A percentile compares a stretch with the other conserved stretches of the same genome.
Evolutionary conservation across 2,797 vertebrate species (phyloP).

Genomic region (Petrocephalus sullivani): DNA sequence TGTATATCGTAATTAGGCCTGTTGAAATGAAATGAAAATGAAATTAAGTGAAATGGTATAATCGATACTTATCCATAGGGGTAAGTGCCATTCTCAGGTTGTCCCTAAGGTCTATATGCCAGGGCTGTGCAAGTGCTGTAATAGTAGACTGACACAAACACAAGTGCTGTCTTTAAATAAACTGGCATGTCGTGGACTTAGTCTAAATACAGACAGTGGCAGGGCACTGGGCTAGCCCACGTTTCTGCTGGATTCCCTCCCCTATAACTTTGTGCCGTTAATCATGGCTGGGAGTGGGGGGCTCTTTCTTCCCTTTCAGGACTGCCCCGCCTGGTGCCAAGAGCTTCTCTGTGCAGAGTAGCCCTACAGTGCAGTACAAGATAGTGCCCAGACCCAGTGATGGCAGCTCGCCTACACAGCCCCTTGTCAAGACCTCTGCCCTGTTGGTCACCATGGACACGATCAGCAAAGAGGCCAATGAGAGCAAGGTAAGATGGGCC

Average conservation of each 20-base stretch:
- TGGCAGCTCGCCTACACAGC: slow-evolving; percentile 35
- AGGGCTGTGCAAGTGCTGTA: slow-evolving; percentile 4
- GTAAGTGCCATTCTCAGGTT: neutral
- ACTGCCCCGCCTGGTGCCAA: slow-evolving; percentile 67
- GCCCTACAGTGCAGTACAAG: slow-evolving; percentile 56
- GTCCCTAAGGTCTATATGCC: neutral
- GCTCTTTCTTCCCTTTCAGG: slow-evolving; percentile 47
- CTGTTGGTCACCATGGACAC: slow-evolving; percentile 69
- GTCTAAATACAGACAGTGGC: neutral
- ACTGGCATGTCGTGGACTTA: neutral
- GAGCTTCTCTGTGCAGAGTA: slow-evolving; percentile 74
- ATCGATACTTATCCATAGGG: neutral
- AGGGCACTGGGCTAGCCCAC: neutral
- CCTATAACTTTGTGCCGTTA: neutral
- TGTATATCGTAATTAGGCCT: neutral
- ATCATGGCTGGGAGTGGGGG: neutral
- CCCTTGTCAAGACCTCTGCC: slow-evolving; percentile 42
- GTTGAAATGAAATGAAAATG: neutral
- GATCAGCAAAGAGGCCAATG: slow-evolving; percentile 67
- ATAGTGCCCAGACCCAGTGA: slow-evolving; percentile 37
- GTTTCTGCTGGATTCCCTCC: neutral
- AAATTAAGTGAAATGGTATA: neutral
- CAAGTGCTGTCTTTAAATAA: slow-evolving; percentile 32
- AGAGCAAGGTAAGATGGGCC: slow-evolving; percentile 71
- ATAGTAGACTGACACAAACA: slow-evolving; percentile 7